Evolutionary conservation across 2,888 invertebrate genomes (phyloP).

Genomic region (Brachypterus glaber): DNA sequence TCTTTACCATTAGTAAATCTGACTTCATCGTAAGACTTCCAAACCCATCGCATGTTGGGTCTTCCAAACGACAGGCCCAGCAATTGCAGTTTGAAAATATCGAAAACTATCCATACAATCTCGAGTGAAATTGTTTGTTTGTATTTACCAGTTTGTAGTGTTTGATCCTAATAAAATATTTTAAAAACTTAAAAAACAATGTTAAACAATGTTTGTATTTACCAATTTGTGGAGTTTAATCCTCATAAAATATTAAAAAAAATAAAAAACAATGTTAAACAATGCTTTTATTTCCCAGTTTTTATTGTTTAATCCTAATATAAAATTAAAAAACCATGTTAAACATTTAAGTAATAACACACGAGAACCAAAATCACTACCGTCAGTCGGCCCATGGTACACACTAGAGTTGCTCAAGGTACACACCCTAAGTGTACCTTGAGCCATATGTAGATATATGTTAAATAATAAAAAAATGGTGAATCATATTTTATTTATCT

Average conservation of each 20-base stretch:
- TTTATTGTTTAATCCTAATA: not conserved
- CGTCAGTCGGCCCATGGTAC: not conserved
- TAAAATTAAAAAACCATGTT: not conserved
- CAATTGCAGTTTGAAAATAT: not conserved
- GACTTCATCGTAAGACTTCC: not conserved
- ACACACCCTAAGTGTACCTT: not conserved
- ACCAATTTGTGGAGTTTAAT: not conserved
- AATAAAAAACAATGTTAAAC: not conserved
- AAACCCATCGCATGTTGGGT: constrained; percentile 1
- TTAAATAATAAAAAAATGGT: not conserved
- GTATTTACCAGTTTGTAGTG: not conserved
- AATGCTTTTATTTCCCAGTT: not conserved
- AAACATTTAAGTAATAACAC: too few species aligned
- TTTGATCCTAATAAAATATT: not conserved
- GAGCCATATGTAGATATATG: not conserved
- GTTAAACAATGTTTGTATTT: not conserved
- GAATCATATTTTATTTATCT: not conserved
- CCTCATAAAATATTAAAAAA: not conserved
- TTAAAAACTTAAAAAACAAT: not conserved
- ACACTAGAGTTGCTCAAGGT: not conserved
- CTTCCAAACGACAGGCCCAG: not conserved
- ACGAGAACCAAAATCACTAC: not conserved
- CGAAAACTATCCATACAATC: constrained; percentile 1
- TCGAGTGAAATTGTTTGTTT: not conserved
- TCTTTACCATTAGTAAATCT: not conserved